Base-by-base conservation (phyloP, 2,113 vertebrate species). In the Brachyhypopomus gauderio region DNA sequence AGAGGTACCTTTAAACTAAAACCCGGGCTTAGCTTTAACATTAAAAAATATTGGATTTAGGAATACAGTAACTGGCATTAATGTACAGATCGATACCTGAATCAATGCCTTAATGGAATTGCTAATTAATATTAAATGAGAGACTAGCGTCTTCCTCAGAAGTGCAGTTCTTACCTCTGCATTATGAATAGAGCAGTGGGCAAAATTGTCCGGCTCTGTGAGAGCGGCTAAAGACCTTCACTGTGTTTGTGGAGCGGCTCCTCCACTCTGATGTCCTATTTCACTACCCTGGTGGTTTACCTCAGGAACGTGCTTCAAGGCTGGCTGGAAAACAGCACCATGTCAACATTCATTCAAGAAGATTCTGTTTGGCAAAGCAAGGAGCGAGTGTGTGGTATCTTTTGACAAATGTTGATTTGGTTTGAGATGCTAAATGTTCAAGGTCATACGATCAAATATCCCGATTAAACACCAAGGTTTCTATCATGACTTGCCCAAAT, bases 331-430 rank as follows among this genome's bases (percentile, higher is more conserved):
- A 89, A 90, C 82, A 91, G 87, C 84, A 80, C 79, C 81, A 48
- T 91, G 90, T 90, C 86, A 85, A 90, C 89, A 90, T 79, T 86
- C 89, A 92, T 89, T 89, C 83, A 90, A 90, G 85, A 86, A 77
- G 60, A 74, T 62, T 82, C 80, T 80, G 77, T 84, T 83, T 85
- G 79, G 85, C 79, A 60, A 71, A 23, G 78, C 84, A 87, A 71
- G 1, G 20, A 87, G 86, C 67, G 60, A 78, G 69, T 59, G 69
- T 59, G 84, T 83, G 83, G 85, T 86, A 82, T 88, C 84, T 85
- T 86, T 84, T 41, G 72, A 84, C 83, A 86, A 30, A 81, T 86
- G 73, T 86, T 85, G 36, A 89, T 90, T 87, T 86, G 76, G 82
- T 83, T 81, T 70, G 82, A 83, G 66, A 88, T 67, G 74, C 85